Percentiles rank a stretch among this genome's conserved stretches.
phyloP scores from a whole-genome alignment of 2,113 vertebrate genomes.

The Platichthys flesus region DNA sequence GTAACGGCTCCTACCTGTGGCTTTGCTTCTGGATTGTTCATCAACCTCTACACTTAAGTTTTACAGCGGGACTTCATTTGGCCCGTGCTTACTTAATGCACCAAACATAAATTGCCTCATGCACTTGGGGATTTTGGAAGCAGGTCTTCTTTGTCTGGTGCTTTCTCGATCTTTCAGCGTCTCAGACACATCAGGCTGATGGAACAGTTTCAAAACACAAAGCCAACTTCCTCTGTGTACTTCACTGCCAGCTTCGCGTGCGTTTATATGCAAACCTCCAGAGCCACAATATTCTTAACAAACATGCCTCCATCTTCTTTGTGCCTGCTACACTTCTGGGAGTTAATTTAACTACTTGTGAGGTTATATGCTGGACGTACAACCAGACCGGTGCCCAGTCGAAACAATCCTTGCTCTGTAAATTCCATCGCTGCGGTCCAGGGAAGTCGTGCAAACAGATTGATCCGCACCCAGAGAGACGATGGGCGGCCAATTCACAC shows the following conservation, averaged over 20 bases:
- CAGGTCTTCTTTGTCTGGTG: slow-evolving; percentile 1
- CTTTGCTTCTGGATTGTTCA: slow-evolving; percentile 15
- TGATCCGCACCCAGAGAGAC: slow-evolving; percentile 46
- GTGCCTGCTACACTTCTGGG: slow-evolving; percentile 11
- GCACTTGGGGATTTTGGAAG: slow-evolving; percentile 30
- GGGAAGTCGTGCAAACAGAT: slow-evolving; percentile 39
- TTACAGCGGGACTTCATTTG: slow-evolving; percentile 30
- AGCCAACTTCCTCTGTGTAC: slow-evolving; percentile 13
- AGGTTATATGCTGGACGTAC: slow-evolving; percentile 32
- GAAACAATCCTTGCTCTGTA: slow-evolving; percentile 71
- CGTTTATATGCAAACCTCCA: not conserved
- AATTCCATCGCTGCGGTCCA: slow-evolving; percentile 50
- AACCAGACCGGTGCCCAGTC: slow-evolving; percentile 30
- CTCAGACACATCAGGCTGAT: slow-evolving; percentile 11
- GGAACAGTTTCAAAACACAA: slow-evolving; percentile 2
- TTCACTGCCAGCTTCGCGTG: not conserved
- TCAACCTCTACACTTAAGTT: slow-evolving; percentile 10
- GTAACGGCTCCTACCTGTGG: not conserved
- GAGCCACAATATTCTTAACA: not conserved
- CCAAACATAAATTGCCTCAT: slow-evolving; percentile 39
- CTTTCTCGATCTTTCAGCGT: slow-evolving; percentile 5
- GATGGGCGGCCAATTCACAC: slow-evolving; percentile 32
- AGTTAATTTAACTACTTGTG: slow-evolving; percentile 48
- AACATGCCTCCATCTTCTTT: not conserved
- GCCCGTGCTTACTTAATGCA: slow-evolving; percentile 21